Percentiles rank a stretch among this genome's conserved stretches.
Evolutionary conservation across 2,113 vertebrate species (phyloP).

Genomic region (Ammodytes marinus): DNA sequence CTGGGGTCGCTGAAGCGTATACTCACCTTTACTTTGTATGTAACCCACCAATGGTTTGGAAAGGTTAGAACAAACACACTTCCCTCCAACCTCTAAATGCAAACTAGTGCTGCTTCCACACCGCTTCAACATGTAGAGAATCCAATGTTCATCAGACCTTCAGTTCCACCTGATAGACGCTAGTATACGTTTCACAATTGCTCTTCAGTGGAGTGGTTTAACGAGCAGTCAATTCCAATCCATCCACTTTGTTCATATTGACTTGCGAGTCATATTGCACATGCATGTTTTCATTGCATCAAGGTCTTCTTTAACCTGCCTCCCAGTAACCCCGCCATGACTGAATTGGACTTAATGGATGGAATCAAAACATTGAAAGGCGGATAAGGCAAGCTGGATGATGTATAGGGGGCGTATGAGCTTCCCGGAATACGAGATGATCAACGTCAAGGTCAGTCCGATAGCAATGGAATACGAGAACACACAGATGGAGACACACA

Average conservation of each 20-base stretch:
- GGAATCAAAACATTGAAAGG: conserved; percentile 68
- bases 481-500: conserved; percentile 15
- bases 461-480: conserved; percentile 15
- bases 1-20: too few species aligned
- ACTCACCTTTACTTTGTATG: neutral
- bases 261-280: conserved; percentile 32
- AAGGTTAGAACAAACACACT: neutral
- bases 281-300: conserved; percentile 35
- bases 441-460: conserved; percentile 58
- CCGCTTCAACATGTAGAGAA: neutral
- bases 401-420: conserved; percentile 33
- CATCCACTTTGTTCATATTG: conserved; percentile 24
- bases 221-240: conserved; percentile 21
- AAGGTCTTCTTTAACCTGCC: conserved; percentile 16
- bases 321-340: conserved; percentile 9
- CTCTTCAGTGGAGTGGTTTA: neutral
- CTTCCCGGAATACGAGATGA: conserved; percentile 56
- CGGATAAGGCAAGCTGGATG: conserved; percentile 44
- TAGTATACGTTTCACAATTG: neutral
- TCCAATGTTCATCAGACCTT: neutral
- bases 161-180: neutral
- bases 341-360: conserved; percentile 61
- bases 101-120: neutral
- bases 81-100: neutral
- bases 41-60: neutral